Percentiles rank a stretch among this genome's conserved stretches.
These are phyloP conservation scores for Eupithecia inturbata DNA, from an alignment of 2,888 invertebrate genomes.

Conservation along the genomic window DNA sequence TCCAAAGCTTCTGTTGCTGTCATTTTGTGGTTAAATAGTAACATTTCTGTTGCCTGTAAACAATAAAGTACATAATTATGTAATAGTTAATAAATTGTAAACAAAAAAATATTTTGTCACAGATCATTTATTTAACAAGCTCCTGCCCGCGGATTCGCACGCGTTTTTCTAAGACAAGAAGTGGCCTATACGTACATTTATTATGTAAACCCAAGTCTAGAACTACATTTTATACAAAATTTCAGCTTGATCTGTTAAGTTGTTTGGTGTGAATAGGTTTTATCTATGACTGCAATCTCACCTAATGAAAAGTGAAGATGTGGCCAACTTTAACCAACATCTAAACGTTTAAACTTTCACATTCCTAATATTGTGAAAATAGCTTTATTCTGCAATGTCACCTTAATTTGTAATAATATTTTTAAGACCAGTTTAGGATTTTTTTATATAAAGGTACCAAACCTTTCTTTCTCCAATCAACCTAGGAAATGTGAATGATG, in stretches of 20 bases:
- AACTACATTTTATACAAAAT: not conserved
- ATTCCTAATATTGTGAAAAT: too few relatives aligned
- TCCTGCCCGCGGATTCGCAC: not conserved
- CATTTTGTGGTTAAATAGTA: conserved; percentile 90
- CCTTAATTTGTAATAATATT: not conserved
- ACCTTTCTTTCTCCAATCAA: conserved; percentile 93
- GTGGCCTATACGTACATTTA: not conserved
- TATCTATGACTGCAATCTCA: too few relatives aligned
- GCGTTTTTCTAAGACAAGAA: not conserved
- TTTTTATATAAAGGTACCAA: conserved; percentile 28
- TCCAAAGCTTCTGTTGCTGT: conserved; percentile 90
- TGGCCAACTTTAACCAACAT: too few relatives aligned
- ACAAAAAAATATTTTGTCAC: not conserved
- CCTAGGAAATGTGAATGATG: conserved; percentile 92
- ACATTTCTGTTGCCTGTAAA: conserved; percentile 84
- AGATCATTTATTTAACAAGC: not conserved
- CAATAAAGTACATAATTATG: not conserved
- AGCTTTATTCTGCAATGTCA: not conserved
- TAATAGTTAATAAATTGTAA: conserved; percentile 3
- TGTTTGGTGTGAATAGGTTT: not conserved
- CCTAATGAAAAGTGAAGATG: too few relatives aligned
- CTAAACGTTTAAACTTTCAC: too few relatives aligned
- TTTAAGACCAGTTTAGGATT: not conserved
- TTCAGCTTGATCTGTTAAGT: not conserved
- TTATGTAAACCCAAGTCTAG: not conserved